Conservation (phyloP, 2,888 invertebrate species). For the Ennomos fuscantarius region DNA sequence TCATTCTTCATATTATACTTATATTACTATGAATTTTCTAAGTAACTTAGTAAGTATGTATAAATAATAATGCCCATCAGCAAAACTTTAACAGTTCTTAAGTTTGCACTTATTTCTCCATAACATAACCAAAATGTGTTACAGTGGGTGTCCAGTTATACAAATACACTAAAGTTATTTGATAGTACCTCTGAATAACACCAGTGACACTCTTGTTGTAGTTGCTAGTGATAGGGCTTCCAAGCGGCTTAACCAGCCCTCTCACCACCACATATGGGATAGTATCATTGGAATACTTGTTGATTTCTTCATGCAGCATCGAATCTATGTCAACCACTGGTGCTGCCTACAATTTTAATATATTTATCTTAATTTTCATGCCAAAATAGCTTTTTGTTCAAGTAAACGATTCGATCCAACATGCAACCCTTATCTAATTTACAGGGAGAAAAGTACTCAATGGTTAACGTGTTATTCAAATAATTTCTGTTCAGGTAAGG, state of each 20-base stretch:
- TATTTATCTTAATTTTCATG: too few relatives aligned
- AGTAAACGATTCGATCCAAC: background rate
- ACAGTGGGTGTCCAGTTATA: too few relatives aligned
- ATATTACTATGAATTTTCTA: too few relatives aligned
- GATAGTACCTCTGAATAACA: constrained; percentile 88
- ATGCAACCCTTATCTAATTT: background rate
- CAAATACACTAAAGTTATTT: background rate
- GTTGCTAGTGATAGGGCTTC: constrained; percentile 90
- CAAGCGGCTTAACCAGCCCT: constrained; percentile 91
- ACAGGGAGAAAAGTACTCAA: too few relatives aligned
- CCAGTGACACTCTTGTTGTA: constrained; percentile 90
- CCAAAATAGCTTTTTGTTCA: background rate
- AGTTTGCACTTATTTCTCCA: too few relatives aligned
- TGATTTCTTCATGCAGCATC: constrained; percentile 86
- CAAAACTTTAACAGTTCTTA: too few relatives aligned
- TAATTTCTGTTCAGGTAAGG: too few relatives aligned
- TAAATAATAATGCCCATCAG: too few relatives aligned
- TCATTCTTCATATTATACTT: too few relatives aligned
- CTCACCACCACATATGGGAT: constrained; percentile 91
- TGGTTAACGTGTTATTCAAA: too few relatives aligned
- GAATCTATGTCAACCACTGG: constrained; percentile 88
- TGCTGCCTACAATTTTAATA: constrained; percentile 83
- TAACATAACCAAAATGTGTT: too few relatives aligned
- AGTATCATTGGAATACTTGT: constrained; percentile 86
- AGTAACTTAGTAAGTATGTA: too few relatives aligned